These are phyloP conservation scores for Orthosia gracilis DNA, from an alignment of 2,888 invertebrate species.

Conservation along the genomic window DNA sequence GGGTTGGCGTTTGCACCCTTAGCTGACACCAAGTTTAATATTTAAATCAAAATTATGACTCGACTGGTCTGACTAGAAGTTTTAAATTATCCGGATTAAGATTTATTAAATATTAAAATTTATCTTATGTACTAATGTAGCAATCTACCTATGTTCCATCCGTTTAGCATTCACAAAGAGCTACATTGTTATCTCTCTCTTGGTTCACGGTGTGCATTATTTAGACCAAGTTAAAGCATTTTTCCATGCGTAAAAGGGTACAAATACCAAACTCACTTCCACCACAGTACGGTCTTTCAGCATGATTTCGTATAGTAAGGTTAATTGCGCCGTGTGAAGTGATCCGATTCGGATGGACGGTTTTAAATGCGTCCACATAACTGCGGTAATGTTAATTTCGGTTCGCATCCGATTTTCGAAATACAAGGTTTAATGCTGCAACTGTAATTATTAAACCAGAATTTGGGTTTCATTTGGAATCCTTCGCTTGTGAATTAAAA, in stretches of 20 bases:
- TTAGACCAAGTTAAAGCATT: too few species aligned
- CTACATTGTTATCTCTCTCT: too few species aligned
- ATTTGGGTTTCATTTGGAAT: not conserved
- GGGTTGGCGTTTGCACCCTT: too few species aligned
- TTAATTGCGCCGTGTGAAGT: constrained; percentile 34
- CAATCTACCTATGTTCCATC: too few species aligned
- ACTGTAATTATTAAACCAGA: constrained; percentile 19
- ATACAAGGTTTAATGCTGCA: constrained; percentile 11
- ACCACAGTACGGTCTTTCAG: constrained; percentile 1
- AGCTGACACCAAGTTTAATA: too few species aligned
- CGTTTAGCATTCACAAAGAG: too few species aligned
- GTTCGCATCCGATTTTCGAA: constrained; percentile 37
- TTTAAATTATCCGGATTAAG: too few species aligned
- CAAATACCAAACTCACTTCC: not conserved
- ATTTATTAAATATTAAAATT: too few species aligned
- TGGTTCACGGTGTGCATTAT: too few species aligned
- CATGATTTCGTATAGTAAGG: constrained; percentile 4
- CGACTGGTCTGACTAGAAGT: too few species aligned
- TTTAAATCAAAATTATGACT: too few species aligned
- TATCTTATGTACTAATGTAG: too few species aligned
- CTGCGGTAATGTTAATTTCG: constrained; percentile 55
- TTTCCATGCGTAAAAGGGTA: not conserved
- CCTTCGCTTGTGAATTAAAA: not conserved
- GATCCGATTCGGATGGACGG: constrained; percentile 46
- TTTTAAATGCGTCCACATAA: constrained; percentile 57